These are phyloP conservation scores for Anoplophora glabripennis DNA, from an alignment of 1,140 invertebrate species.

Conservation along the genomic window DNA sequence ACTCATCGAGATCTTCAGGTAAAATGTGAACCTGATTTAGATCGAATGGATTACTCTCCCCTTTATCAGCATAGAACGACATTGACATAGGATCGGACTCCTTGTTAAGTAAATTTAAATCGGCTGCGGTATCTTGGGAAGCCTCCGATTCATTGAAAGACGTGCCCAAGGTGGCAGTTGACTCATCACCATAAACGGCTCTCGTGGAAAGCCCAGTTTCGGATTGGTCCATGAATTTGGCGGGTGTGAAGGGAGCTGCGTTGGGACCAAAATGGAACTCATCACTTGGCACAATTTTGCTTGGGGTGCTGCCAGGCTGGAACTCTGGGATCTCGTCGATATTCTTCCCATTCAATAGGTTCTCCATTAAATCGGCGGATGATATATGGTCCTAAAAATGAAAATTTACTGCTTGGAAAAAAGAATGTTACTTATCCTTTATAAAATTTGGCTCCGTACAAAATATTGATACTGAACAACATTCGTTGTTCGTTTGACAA, in stretches of 20 bases:
- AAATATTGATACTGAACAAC: too few species aligned
- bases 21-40: slow-evolving; percentile 61
- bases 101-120: slow-evolving; percentile 19
- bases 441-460: not conserved
- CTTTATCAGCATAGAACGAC: slow-evolving; percentile 64
- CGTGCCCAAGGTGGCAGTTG: slow-evolving; percentile 30
- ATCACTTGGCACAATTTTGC: slow-evolving; percentile 24
- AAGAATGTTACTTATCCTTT: slow-evolving; percentile 4
- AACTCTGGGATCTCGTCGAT: slow-evolving; percentile 46
- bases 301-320: slow-evolving; percentile 35
- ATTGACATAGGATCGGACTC: slow-evolving; percentile 66
- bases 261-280: slow-evolving; percentile 47
- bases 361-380: slow-evolving; percentile 40
- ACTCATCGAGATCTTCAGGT: slow-evolving; percentile 57
- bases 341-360: slow-evolving; percentile 45
- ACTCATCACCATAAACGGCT: slow-evolving; percentile 54
- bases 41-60: slow-evolving; percentile 50
- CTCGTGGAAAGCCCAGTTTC: slow-evolving; percentile 52
- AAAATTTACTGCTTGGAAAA: slow-evolving; percentile 10
- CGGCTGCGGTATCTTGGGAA: slow-evolving; percentile 29
- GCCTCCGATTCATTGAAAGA: slow-evolving; percentile 29
- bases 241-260: slow-evolving; percentile 37
- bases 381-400: slow-evolving; percentile 34
- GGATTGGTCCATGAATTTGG: slow-evolving; percentile 50
- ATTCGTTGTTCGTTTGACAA: too few species aligned